Percentiles rank a stretch among this genome's conserved stretches.
Evolutionary conservation across 2,888 invertebrate species (phyloP).

Genomic region (Ceramica pisi): DNA sequence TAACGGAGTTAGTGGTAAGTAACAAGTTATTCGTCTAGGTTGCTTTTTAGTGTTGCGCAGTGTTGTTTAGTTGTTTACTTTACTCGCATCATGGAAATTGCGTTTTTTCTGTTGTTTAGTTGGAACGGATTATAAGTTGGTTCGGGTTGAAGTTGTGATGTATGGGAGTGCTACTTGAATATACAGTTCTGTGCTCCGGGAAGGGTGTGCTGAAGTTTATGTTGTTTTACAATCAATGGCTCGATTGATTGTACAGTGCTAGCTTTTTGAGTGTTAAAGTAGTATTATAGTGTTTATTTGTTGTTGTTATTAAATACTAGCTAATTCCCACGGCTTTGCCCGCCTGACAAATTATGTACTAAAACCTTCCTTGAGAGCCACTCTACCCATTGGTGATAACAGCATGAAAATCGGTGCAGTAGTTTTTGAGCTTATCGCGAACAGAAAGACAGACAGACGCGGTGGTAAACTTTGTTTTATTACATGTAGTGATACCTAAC

Average conservation of each 20-base stretch:
- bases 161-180: constrained; percentile 32
- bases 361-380: no score
- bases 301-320: no score
- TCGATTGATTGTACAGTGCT: background rate
- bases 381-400: no score
- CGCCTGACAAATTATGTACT: no score
- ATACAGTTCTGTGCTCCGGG: constrained; percentile 9
- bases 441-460: no score
- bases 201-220: constrained; percentile 7
- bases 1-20: constrained; percentile 68
- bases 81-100: constrained; percentile 57
- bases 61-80: constrained; percentile 29
- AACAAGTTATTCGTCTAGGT: constrained; percentile 61
- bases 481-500: no score
- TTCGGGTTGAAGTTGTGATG: constrained; percentile 49
- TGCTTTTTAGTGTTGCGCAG: constrained; percentile 47
- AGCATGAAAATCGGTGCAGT: no score
- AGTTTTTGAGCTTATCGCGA: no score
- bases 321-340: no score
- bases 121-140: constrained; percentile 48
- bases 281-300: background rate
- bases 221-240: constrained; percentile 23
- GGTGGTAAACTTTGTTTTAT: no score
- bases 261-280: background rate
- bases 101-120: constrained; percentile 59